phyloP scores from a whole-genome alignment of 2,113 vertebrate species.

The Hemiscyllium ocellatum region DNA sequence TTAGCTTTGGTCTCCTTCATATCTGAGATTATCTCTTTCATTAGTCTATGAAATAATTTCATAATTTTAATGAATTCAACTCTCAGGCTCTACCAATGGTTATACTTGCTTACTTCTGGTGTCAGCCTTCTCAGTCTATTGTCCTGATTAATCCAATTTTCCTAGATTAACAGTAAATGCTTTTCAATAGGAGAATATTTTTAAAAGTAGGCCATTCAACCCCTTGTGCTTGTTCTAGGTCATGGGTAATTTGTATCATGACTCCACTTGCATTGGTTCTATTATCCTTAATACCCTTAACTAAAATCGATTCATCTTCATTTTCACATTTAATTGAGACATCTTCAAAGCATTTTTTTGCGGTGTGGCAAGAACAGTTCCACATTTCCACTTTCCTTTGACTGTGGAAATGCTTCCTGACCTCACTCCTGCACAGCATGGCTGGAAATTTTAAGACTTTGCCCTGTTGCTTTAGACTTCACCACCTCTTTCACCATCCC shows the following conservation, averaged over 20 bases:
- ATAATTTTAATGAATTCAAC: not conserved
- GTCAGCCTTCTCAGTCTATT: not conserved
- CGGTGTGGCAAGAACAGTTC: not conserved
- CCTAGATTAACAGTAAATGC: not conserved
- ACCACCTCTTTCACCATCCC: too few relatives aligned
- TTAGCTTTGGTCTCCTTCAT: not conserved
- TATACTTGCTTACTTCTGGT: too few relatives aligned
- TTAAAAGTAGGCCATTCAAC: not conserved
- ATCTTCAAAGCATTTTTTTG: too few relatives aligned
- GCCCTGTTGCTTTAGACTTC: not conserved
- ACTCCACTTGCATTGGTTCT: not conserved
- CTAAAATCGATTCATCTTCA: not conserved
- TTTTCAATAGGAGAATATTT: not conserved
- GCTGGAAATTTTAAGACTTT: not conserved
- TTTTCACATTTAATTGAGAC: not conserved
- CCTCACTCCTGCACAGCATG: too few relatives aligned
- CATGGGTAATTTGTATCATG: not conserved
- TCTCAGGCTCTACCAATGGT: not conserved
- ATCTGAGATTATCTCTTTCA: not conserved
- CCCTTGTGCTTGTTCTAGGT: not conserved
- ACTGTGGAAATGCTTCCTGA: not conserved
- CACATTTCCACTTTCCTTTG: not conserved
- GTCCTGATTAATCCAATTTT: not conserved
- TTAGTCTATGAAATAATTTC: not conserved
- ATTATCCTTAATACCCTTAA: not conserved